Evolutionary conservation across 1,140 invertebrate genomes (phyloP).

Genomic region (Sminthurinus signatus): DNA sequence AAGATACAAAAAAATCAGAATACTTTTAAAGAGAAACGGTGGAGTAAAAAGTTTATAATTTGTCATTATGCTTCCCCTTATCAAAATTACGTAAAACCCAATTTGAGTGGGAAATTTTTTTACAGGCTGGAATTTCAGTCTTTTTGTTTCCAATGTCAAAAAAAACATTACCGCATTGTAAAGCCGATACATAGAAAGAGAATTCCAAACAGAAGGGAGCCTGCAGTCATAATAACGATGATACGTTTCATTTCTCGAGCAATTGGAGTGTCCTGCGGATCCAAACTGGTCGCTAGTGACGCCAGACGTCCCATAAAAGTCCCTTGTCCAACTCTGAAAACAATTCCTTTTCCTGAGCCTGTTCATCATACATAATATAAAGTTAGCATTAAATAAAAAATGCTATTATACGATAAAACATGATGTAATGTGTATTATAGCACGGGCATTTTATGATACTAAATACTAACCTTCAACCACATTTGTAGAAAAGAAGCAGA

Average conservation of each 20-base stretch:
- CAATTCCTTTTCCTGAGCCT: slow-evolving; percentile 47
- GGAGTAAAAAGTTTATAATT: too few relatives aligned
- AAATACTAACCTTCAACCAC: slow-evolving; percentile 59
- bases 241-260: slow-evolving; percentile 7
- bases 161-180: slow-evolving; percentile 37
- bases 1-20: slow-evolving; percentile 57
- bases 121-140: too few relatives aligned
- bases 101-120: too few relatives aligned
- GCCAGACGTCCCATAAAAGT: slow-evolving; percentile 80
- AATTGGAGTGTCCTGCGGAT: slow-evolving; percentile 62
- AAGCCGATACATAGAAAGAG: slow-evolving; percentile 63
- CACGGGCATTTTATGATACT: too few relatives aligned
- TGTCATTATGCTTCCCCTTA: too few relatives aligned
- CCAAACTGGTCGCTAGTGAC: slow-evolving; percentile 58
- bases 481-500: slow-evolving; percentile 65
- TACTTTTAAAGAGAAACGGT: too few relatives aligned
- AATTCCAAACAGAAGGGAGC: slow-evolving; percentile 46
- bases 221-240: slow-evolving; percentile 47
- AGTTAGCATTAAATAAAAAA: background rate
- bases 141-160: too few relatives aligned
- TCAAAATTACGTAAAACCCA: too few relatives aligned
- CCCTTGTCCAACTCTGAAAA: slow-evolving; percentile 49
- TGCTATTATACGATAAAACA: background rate
- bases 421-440: background rate
- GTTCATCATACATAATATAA: slow-evolving; percentile 32